Evolutionary conservation across 1,140 invertebrate species (phyloP), one percentile per base, ranked within the genome.

Genomic region (Carcinoscorpius rotundicauda): DNA sequence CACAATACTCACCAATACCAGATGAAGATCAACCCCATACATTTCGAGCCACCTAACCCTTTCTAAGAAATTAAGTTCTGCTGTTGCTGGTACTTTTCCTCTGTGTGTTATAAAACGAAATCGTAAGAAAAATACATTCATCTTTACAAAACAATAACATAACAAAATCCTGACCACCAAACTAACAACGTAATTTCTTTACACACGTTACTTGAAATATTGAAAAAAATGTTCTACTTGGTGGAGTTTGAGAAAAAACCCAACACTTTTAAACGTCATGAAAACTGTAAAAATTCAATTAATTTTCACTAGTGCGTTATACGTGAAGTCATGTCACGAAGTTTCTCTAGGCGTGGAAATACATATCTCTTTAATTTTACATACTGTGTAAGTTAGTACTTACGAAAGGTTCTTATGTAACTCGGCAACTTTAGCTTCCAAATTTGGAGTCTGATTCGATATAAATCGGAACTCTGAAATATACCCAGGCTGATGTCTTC

Each of bases 401-500:
- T 75, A 85, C 83, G 72, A 77, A 73, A 84, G 87, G 71, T 87
- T 89, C 75, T 88, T 89, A 74, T 87, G 97, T 73, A 94, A 89
- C 68, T 95, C 91, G 6, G 94, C 77, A 69, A 95, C 91, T 74
- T 87, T 86, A 63, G 93, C 84, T 78, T 97, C 93, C 83, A 96
- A 86, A 73, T 95, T 88, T 77, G 95, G 92, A 0, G 91, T 90
- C 79, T 97, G 93, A 69, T 90, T 86, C 0, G 91, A 90, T 48
- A 96, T 86, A 79, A 99, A 98, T 68, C 90, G 84, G 76, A 99
- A 99, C 80, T 99, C 95, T 0, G 95, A 98, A 3, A 99, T 90
- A 61, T 92, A 93, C 50, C 89, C 91, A n/a, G 93, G 88, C n/a
- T 89, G 91, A 75, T 99, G 95, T 50, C 87, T 80, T 52, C 84